Conservation (phyloP, 2,113 vertebrate genomes). For the Notothenia coriiceps region DNA sequence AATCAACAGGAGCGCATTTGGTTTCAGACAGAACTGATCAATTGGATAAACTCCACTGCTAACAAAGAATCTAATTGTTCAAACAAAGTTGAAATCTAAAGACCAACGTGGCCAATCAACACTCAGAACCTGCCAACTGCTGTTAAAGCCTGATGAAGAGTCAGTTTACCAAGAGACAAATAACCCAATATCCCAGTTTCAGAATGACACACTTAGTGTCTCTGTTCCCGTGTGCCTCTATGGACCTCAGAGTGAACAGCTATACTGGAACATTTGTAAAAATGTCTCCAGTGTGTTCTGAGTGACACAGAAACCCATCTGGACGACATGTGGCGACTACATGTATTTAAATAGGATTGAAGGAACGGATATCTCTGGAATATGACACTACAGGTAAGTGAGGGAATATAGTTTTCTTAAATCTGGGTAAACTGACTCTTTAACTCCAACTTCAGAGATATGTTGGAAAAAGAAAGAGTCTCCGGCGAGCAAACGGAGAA, state of each 20-base stretch:
- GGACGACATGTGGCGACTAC: not conserved
- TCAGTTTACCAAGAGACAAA: not conserved
- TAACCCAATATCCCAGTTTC: not conserved
- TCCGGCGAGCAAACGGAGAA: not conserved
- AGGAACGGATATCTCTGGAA: not conserved
- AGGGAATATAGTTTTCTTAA: not conserved
- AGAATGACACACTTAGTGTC: not conserved
- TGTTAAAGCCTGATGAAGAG: not conserved
- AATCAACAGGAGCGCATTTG: not conserved
- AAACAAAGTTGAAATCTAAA: not conserved
- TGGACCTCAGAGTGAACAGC: not conserved
- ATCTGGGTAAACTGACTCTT: not conserved
- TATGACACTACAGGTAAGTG: not conserved
- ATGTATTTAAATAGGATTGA: not conserved
- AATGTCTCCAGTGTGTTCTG: not conserved
- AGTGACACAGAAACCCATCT: not conserved
- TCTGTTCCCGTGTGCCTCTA: not conserved
- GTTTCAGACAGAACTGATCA: conserved; percentile 3
- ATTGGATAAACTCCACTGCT: not conserved
- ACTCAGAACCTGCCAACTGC: not conserved
- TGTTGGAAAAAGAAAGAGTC: not conserved
- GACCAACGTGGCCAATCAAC: not conserved
- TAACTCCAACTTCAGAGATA: not conserved
- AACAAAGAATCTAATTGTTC: not conserved
- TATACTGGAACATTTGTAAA: not conserved